Conservation (phyloP, 2,888 invertebrate species). For the Parochlus steinenii region DNA sequence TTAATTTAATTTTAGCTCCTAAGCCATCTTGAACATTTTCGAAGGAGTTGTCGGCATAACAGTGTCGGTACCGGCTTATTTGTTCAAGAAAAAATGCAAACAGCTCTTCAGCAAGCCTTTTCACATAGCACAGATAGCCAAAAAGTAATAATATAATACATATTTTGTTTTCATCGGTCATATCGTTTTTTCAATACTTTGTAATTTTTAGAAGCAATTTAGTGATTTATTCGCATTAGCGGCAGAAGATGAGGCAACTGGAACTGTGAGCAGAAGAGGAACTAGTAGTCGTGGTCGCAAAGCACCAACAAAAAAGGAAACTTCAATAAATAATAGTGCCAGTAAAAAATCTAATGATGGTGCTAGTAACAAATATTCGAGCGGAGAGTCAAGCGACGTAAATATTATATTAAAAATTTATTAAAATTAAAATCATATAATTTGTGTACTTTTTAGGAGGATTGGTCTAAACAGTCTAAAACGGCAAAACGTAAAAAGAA, state of each 20-base stretch:
- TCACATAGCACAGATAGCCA: conserved; percentile 75
- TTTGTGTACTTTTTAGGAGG: conserved; percentile 55
- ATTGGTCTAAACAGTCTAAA: conserved; percentile 52
- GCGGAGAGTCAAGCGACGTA: conserved; percentile 70
- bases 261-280: conserved; percentile 42
- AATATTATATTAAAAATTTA: conserved; percentile 17
- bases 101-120: conserved; percentile 77
- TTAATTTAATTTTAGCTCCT: conserved; percentile 42
- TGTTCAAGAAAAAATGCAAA: conserved; percentile 79
- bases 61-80: conserved; percentile 59
- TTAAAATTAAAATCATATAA: conserved; percentile 1
- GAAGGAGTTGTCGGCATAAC: conserved; percentile 44
- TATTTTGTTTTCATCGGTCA: conserved; percentile 3
- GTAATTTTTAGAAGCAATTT: conserved; percentile 54
- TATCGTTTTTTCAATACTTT: conserved; percentile 3
- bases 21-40: conserved; percentile 80
- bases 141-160: conserved; percentile 34
- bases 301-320: conserved; percentile 35
- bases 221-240: conserved; percentile 68
- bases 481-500: conserved; percentile 72
- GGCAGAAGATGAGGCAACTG: conserved; percentile 73
- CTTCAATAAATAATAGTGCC: conserved; percentile 28
- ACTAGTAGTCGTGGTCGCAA: conserved; percentile 42
- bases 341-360: conserved; percentile 31
- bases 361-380: conserved; percentile 43